Evolutionary conservation across 1,140 invertebrate species (phyloP).

Genomic region (Drosophila bocki): DNA sequence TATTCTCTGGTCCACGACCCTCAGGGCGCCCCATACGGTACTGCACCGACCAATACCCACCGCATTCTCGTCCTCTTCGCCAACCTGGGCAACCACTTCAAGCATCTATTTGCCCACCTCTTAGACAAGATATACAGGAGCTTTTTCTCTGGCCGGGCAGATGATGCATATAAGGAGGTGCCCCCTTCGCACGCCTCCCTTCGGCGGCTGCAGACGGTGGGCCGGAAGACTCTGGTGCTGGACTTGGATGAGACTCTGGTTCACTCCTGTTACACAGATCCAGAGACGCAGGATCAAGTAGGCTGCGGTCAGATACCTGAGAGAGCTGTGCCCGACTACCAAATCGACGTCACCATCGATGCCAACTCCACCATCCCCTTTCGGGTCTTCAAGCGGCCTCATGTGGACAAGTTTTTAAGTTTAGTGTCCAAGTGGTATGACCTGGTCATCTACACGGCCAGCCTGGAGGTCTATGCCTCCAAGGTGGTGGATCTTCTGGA

Average conservation of each 20-base stretch:
- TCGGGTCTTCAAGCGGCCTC: conserved; percentile 59
- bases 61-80: not conserved
- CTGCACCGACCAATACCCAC: not conserved
- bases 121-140: not conserved
- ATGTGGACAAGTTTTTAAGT: conserved; percentile 58
- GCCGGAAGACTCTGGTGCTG: conserved; percentile 50
- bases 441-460: conserved; percentile 68
- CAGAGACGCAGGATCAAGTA: conserved; percentile 37
- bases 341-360: conserved; percentile 17
- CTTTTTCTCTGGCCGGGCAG: not conserved
- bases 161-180: conserved; percentile 28
- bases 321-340: conserved; percentile 45
- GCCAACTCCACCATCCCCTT: conserved; percentile 28
- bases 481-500: conserved; percentile 59
- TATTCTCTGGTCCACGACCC: not conserved
- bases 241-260: conserved; percentile 71
- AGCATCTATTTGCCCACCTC: conserved; percentile 5
- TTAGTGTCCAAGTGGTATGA: conserved; percentile 65
- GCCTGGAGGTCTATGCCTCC: conserved; percentile 56
- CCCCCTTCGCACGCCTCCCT: conserved; percentile 11
- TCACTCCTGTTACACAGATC: conserved; percentile 66
- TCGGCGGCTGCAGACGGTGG: not conserved
- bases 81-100: conserved; percentile 24
- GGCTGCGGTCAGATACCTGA: conserved; percentile 46
- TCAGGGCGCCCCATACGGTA: not conserved